Evolutionary conservation across 2,888 invertebrate genomes (phyloP).

Genomic region (Eretmocerus hayati): DNA sequence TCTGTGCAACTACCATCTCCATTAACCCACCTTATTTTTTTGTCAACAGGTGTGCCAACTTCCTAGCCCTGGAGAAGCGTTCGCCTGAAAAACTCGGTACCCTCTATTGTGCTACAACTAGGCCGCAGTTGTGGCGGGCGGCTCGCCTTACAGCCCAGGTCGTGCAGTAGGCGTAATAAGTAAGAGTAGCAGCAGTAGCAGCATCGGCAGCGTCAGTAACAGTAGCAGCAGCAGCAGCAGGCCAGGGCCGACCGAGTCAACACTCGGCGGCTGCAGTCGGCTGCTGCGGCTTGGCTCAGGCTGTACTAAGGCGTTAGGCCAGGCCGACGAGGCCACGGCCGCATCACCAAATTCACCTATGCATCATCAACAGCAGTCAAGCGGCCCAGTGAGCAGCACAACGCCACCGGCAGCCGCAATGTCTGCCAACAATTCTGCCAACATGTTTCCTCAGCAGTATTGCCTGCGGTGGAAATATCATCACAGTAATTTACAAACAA

Average conservation of each 20-base stretch:
- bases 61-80: no score
- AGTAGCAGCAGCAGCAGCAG: no score
- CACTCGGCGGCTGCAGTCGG: background rate
- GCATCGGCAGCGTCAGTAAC: no score
- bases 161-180: no score
- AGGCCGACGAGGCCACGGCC: conserved; percentile 18
- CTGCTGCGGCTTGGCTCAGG: background rate
- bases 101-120: no score
- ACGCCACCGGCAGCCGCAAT: conserved; percentile 14
- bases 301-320: background rate
- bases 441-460: conserved; percentile 82
- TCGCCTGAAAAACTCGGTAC: no score
- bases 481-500: conserved; percentile 81
- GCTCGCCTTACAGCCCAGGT: no score
- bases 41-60: no score
- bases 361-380: conserved; percentile 42
- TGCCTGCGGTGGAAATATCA: conserved; percentile 90
- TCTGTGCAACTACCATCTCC: no score
- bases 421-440: conserved; percentile 22
- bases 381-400: conserved; percentile 30
- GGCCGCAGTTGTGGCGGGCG: no score
- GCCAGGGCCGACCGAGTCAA: background rate
- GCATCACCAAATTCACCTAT: conserved; percentile 21
- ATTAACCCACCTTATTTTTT: no score
- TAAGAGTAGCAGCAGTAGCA: no score